phyloP scores from a whole-genome alignment of 1,140 invertebrate species.

The Drosophila santomea region DNA sequence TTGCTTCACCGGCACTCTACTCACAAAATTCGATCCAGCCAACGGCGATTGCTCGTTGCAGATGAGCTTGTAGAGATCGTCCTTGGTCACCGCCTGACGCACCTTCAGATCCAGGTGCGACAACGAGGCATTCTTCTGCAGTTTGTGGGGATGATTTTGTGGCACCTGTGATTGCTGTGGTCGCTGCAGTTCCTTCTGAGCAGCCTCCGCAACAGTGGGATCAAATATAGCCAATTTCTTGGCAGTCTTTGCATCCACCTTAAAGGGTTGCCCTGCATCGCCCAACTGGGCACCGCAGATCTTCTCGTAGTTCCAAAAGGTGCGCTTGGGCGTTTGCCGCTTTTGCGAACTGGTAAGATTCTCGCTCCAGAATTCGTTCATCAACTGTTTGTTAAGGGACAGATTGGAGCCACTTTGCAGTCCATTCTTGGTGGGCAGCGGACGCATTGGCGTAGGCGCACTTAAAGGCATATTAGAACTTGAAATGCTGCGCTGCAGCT shows the following conservation, averaged over 20 bases:
- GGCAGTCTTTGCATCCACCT: constrained; percentile 80
- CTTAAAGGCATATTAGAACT: constrained; percentile 75
- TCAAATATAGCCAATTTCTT: constrained; percentile 81
- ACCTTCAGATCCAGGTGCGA: constrained; percentile 81
- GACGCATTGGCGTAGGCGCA: constrained; percentile 14
- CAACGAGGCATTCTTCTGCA: constrained; percentile 80
- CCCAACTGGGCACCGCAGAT: constrained; percentile 75
- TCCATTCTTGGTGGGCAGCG: constrained; percentile 36
- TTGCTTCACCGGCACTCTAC: constrained; percentile 73
- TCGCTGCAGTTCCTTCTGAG: constrained; percentile 76
- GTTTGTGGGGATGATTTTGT: constrained; percentile 61
- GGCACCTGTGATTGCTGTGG: constrained; percentile 61
- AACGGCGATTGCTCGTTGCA: constrained; percentile 73
- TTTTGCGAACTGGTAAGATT: constrained; percentile 77
- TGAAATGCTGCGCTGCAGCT: constrained; percentile 79
- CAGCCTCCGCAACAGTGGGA: constrained; percentile 73
- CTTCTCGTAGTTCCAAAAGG: constrained; percentile 84
- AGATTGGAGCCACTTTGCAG: constrained; percentile 71
- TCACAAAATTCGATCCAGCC: constrained; percentile 35
- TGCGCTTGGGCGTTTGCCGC: constrained; percentile 76
- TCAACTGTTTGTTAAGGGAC: constrained; percentile 79
- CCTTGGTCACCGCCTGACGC: constrained; percentile 79
- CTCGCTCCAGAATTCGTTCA: constrained; percentile 84
- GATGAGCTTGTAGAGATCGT: constrained; percentile 84
- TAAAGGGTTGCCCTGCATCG: constrained; percentile 71